Evolutionary conservation across 2,888 invertebrate species (phyloP).

Genomic region (Eulithis prunata): DNA sequence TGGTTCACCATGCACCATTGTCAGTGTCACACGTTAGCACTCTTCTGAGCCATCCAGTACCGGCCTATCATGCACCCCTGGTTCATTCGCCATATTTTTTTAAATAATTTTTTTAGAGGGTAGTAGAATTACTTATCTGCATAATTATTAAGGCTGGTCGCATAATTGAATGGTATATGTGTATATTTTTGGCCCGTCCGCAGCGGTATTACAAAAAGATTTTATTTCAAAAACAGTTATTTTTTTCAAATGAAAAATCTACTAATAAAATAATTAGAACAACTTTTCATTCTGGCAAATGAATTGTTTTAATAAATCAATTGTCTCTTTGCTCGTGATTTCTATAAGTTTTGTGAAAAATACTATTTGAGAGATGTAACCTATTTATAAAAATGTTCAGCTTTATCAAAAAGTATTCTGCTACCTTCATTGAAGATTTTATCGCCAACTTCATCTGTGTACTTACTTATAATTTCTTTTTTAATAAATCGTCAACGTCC

Average conservation of each 20-base stretch:
- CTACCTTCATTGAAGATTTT: background rate
- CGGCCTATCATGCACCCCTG: constrained; percentile 55
- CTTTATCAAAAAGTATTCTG: background rate
- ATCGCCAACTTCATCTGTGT: background rate
- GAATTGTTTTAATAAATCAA: too few relatives aligned
- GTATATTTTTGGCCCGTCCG: too few relatives aligned
- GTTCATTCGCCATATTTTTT: constrained; percentile 45
- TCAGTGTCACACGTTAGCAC: constrained; percentile 35
- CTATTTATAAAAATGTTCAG: background rate
- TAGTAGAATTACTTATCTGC: background rate
- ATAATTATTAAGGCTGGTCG: background rate
- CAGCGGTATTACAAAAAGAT: too few relatives aligned
- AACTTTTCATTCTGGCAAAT: too few relatives aligned
- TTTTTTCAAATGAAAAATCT: too few relatives aligned
- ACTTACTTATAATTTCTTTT: background rate
- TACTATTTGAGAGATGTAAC: background rate
- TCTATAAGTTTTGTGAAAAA: background rate
- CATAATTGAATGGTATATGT: too few relatives aligned
- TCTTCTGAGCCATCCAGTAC: constrained; percentile 52
- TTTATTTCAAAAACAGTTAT: too few relatives aligned
- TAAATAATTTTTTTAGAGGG: constrained; percentile 4
- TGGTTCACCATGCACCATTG: constrained; percentile 36
- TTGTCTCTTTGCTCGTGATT: background rate
- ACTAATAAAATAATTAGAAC: too few relatives aligned
- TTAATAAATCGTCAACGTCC: background rate